Evolutionary conservation across 2,113 vertebrate species (phyloP).

Genomic region (Alligator sinensis): DNA sequence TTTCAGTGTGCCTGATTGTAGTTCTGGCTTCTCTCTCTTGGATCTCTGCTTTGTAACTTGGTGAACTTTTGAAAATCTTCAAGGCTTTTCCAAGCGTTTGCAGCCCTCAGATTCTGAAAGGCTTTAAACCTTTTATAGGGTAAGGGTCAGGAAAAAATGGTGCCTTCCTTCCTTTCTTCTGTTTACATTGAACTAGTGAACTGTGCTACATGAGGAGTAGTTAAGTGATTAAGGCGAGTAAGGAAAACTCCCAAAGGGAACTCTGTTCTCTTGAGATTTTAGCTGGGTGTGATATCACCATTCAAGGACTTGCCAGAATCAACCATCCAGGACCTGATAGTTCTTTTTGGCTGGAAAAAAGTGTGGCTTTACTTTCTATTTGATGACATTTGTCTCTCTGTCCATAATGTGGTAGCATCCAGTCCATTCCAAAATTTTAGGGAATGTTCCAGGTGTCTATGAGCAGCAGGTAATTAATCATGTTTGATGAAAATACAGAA

Average conservation of each 20-base stretch:
- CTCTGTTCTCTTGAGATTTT: slow-evolving; percentile 24
- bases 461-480: too few species aligned
- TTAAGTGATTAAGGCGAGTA: slow-evolving; percentile 23
- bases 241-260: slow-evolving; percentile 37
- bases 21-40: too few species aligned
- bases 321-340: slow-evolving; percentile 16
- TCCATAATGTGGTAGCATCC: not conserved
- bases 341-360: not conserved
- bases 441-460: not conserved
- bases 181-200: slow-evolving; percentile 13
- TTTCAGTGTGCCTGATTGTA: too few species aligned
- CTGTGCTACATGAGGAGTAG: not conserved
- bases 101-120: too few species aligned
- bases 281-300: slow-evolving; percentile 31
- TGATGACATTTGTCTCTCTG: slow-evolving; percentile 30
- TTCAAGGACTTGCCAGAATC: slow-evolving; percentile 48
- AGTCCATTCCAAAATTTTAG: not conserved
- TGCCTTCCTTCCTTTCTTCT: not conserved
- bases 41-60: too few species aligned
- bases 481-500: not conserved
- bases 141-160: too few species aligned
- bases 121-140: too few species aligned
- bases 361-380: slow-evolving; percentile 8
- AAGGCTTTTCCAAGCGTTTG: too few species aligned
- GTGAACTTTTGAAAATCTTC: too few species aligned